phyloP scores from a whole-genome alignment of 2,113 vertebrate species.

The Gadus chalcogrammus region DNA sequence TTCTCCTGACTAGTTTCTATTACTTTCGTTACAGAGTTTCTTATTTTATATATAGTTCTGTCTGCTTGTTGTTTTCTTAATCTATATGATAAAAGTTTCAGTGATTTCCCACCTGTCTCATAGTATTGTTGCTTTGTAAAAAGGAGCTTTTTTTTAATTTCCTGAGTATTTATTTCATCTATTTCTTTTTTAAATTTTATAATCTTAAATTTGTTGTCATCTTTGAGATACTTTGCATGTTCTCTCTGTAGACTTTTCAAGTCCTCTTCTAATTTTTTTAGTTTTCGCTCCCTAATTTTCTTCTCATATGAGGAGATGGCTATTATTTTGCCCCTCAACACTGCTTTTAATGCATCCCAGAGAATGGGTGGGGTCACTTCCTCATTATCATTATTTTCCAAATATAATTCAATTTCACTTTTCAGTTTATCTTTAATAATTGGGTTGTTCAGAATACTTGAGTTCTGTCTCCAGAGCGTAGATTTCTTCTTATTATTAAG shows the following conservation, averaged over 20 bases:
- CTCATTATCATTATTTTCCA: conserved; percentile 22
- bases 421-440: conserved; percentile 11
- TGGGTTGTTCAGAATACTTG: conserved; percentile 20
- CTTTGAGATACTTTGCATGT: not conserved
- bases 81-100: conserved; percentile 1
- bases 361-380: conserved; percentile 5
- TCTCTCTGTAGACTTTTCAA: not conserved
- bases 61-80: conserved; percentile 3
- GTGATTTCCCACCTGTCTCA: conserved; percentile 7
- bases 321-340: conserved; percentile 21
- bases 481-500: conserved; percentile 4
- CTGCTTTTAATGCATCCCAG: conserved; percentile 22
- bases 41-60: conserved; percentile 12
- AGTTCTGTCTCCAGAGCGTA: conserved; percentile 29
- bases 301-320: not conserved
- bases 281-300: not conserved
- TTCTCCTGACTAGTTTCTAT: not conserved
- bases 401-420: conserved; percentile 1
- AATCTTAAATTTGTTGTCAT: conserved; percentile 9
- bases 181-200: not conserved
- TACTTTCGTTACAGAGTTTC: not conserved
- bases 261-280: not conserved
- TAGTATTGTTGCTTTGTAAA: conserved; percentile 18
- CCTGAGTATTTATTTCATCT: conserved; percentile 13
- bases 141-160: conserved; percentile 12